Conservation (phyloP, 2,888 invertebrate species). For the Aphrophora alni region DNA sequence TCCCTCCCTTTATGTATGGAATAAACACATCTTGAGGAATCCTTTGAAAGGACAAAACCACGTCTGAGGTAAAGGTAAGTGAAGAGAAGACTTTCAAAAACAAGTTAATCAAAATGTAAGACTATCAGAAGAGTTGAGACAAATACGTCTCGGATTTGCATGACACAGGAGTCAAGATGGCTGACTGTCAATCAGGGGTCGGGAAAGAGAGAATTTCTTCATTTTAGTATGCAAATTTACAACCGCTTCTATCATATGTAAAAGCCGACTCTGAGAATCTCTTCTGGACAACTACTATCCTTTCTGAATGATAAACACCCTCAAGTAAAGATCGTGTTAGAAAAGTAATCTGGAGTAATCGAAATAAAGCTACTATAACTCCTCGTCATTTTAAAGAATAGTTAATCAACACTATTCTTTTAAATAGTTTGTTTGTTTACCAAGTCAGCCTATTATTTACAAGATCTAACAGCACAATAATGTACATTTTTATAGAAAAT, state of each 20-base stretch:
- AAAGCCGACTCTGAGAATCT: not conserved
- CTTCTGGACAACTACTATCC: not conserved
- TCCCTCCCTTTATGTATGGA: not conserved
- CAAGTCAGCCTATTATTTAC: no score
- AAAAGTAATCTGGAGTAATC: no score
- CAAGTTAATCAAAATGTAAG: slow-evolving; percentile 40
- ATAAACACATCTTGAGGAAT: not conserved
- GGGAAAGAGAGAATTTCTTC: slow-evolving; percentile 45
- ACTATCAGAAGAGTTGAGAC: slow-evolving; percentile 33
- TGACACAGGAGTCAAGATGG: slow-evolving; percentile 37
- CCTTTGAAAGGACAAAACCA: not conserved
- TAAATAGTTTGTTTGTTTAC: no score
- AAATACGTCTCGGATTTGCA: slow-evolving; percentile 38
- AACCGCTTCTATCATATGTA: slow-evolving; percentile 2
- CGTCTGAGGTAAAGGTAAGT: not conserved
- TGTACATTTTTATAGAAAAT: no score
- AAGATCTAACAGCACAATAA: no score
- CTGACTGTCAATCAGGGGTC: slow-evolving; percentile 35
- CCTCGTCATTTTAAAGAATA: no score
- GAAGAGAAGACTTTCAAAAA: slow-evolving; percentile 17
- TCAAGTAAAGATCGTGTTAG: not conserved
- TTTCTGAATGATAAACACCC: not conserved
- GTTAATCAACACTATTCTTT: no score
- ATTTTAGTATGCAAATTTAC: slow-evolving; percentile 47
- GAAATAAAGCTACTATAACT: no score